phyloP scores from a whole-genome alignment of 2,797 vertebrate species.

The Knipowitschia caucasica region DNA sequence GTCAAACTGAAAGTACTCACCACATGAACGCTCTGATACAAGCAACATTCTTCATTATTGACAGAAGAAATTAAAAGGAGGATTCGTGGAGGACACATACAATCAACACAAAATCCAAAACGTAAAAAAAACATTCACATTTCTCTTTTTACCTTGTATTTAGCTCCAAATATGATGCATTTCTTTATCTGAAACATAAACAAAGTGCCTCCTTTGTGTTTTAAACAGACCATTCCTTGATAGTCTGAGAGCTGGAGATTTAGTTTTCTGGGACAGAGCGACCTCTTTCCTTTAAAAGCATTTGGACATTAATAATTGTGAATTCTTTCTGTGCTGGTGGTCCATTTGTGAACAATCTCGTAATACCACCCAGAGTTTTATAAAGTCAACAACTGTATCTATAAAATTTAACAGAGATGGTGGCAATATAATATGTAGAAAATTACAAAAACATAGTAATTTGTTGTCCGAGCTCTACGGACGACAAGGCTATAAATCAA shows the following conservation, averaged over 20 bases:
- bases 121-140: not conserved
- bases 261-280: conserved; percentile 8
- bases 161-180: not conserved
- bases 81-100: too few relatives aligned
- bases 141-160: not conserved
- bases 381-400: too few relatives aligned
- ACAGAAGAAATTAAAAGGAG: not conserved
- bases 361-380: too few relatives aligned
- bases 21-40: conserved; percentile 9
- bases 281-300: not conserved
- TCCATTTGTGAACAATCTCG: conserved; percentile 2
- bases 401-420: too few relatives aligned
- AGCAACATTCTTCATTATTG: not conserved
- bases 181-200: conserved; percentile 27
- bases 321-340: conserved; percentile 5
- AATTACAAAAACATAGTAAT: too few relatives aligned
- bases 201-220: conserved; percentile 43
- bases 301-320: not conserved
- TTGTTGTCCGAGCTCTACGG: too few relatives aligned
- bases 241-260: conserved; percentile 15
- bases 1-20: not conserved
- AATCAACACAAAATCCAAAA: too few relatives aligned
- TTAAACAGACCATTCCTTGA: conserved; percentile 2
- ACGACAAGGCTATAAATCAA: too few relatives aligned
- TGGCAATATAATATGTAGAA: too few relatives aligned